Conservation (phyloP, 2,113 vertebrate species). For the Perccottus glenii region DNA sequence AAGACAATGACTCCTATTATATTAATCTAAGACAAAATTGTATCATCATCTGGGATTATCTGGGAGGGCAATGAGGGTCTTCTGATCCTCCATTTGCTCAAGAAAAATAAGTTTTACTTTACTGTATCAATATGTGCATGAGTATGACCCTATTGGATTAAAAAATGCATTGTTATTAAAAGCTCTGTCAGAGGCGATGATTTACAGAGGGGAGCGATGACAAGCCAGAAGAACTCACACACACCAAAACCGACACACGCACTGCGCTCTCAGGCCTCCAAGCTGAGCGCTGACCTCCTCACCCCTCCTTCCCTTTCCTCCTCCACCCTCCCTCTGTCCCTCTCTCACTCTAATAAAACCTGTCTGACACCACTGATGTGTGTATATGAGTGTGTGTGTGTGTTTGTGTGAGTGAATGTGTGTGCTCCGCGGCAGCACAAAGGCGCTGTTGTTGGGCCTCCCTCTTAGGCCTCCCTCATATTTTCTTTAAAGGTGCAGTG, state of each 20-base stretch:
- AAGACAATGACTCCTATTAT: no score
- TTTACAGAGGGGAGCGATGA: conserved; percentile 83
- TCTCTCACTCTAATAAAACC: conserved; percentile 81
- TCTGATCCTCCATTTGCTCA: conserved; percentile 42
- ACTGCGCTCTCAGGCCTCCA: conserved; percentile 76
- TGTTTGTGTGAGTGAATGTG: conserved; percentile 21
- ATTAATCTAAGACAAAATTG: no score
- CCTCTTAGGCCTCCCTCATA: conserved; percentile 77
- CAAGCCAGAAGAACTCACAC: conserved; percentile 81
- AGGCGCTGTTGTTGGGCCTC: conserved; percentile 82
- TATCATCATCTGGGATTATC: no score
- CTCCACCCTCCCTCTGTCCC: conserved; percentile 62
- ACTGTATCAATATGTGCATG: conserved; percentile 16
- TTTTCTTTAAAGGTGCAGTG: conserved; percentile 86
- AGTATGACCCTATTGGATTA: conserved; percentile 76
- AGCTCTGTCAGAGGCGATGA: conserved; percentile 82
- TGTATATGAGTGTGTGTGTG: conserved; percentile 50
- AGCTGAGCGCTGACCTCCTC: conserved; percentile 83
- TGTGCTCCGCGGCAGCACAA: conserved; percentile 75
- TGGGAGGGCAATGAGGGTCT: not conserved
- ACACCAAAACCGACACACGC: conserved; percentile 54
- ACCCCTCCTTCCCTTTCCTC: conserved; percentile 79
- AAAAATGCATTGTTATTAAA: conserved; percentile 85
- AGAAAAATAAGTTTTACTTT: conserved; percentile 21
- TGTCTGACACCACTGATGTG: conserved; percentile 77